Evolutionary conservation across 2,113 vertebrate genomes (phyloP).

Genomic region (Raja brachyura): DNA sequence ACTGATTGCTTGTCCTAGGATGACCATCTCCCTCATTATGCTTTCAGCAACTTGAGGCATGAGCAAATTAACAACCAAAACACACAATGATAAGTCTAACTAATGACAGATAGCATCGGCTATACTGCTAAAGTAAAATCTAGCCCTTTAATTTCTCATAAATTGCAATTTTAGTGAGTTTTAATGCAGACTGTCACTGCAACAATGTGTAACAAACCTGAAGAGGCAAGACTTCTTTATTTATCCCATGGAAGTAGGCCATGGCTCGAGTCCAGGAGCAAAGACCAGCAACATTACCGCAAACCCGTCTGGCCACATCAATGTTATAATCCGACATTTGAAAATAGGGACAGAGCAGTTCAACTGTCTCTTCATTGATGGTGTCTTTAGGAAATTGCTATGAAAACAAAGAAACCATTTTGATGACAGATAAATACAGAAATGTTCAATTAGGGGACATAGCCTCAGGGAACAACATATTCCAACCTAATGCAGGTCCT

Average conservation of each 20-base stretch:
- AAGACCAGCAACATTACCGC: constrained; percentile 88
- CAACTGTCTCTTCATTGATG: constrained; percentile 88
- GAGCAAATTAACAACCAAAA: no score
- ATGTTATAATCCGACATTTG: constrained; percentile 90
- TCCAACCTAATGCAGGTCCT: neutral
- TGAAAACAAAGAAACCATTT: constrained; percentile 11
- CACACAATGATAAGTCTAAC: neutral
- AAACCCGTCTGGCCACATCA: constrained; percentile 82
- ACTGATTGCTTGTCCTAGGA: no score
- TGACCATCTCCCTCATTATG: no score
- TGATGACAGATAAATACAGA: neutral
- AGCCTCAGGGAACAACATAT: neutral
- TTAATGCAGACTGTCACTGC: neutral
- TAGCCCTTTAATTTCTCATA: neutral
- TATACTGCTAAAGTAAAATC: neutral
- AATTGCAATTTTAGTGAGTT: neutral
- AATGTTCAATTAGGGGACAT: neutral
- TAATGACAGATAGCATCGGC: neutral
- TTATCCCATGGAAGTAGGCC: constrained; percentile 85
- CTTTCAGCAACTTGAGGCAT: no score
- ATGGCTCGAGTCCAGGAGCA: constrained; percentile 97
- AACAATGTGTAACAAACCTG: constrained; percentile 62
- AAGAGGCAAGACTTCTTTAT: constrained; percentile 90
- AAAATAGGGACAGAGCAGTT: constrained; percentile 86
- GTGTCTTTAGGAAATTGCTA: constrained; percentile 94